phyloP scores from a whole-genome alignment of 2,888 invertebrate species.

The Nomada fucata region DNA sequence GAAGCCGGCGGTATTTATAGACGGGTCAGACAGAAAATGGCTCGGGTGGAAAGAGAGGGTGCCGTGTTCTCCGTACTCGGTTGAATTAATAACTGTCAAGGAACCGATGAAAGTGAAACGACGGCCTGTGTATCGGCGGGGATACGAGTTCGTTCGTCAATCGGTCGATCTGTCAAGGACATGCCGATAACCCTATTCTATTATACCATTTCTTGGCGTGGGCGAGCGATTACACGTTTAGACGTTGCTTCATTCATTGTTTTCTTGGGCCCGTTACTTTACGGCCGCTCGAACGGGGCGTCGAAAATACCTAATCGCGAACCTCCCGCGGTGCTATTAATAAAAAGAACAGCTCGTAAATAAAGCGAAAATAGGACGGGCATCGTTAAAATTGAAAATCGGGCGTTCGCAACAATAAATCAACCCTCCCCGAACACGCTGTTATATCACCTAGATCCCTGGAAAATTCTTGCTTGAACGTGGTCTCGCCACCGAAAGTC shows the following conservation, averaged over 20 bases:
- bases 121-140: constrained; percentile 31
- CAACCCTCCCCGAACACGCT: neutral
- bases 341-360: constrained; percentile 1
- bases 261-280: neutral
- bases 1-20: constrained; percentile 62
- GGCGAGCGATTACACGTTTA: constrained; percentile 2
- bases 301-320: constrained; percentile 28
- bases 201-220: neutral
- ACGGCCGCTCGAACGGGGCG: neutral
- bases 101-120: constrained; percentile 64
- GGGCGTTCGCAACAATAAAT: neutral
- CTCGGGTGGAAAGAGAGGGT: constrained; percentile 17
- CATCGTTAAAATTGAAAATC: neutral
- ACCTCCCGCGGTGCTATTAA: constrained; percentile 5
- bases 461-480: neutral
- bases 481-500: neutral
- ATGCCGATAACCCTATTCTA: constrained; percentile 4
- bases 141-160: constrained; percentile 28
- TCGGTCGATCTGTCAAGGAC: constrained; percentile 57
- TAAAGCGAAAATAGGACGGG: neutral
- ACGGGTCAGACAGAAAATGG: constrained; percentile 62
- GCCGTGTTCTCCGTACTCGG: constrained; percentile 49
- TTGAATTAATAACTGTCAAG: constrained; percentile 67
- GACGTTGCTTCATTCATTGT: constrained; percentile 32
- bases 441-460: too few relatives aligned